These are phyloP conservation scores for Tinamus guttatus DNA, from an alignment of 2,113 vertebrate genomes.

Conservation along the genomic window DNA sequence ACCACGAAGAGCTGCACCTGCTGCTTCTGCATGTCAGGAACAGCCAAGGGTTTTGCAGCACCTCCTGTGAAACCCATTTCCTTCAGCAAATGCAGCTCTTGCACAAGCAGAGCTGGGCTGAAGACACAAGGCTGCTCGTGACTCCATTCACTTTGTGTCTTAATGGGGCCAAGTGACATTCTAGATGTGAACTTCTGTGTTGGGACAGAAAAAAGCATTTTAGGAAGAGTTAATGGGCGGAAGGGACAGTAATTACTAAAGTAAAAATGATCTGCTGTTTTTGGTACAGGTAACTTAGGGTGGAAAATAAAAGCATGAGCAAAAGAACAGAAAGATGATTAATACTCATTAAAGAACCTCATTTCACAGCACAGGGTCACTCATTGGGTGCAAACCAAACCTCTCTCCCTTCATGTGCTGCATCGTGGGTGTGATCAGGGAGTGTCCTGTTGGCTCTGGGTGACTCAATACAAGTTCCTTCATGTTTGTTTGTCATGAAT, in stretches of 20 bases:
- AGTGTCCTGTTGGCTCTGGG: neutral
- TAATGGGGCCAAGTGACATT: neutral
- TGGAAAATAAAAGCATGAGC: neutral
- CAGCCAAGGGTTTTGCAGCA: neutral
- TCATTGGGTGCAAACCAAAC: accelerated
- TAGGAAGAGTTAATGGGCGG: neutral
- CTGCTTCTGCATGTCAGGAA: neutral
- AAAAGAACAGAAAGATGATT: neutral
- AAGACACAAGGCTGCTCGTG: neutral
- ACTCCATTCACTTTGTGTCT: neutral
- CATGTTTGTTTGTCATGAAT: neutral
- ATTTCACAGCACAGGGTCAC: neutral
- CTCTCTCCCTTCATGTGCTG: neutral
- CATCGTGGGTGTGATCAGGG: neutral
- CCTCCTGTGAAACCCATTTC: neutral
- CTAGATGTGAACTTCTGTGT: neutral
- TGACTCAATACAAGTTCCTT: neutral
- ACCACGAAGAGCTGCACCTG: neutral
- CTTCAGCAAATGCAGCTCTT: neutral
- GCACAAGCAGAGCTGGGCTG: neutral
- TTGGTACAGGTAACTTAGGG: neutral
- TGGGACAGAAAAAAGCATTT: neutral
- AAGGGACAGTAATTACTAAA: neutral
- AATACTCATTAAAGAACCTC: neutral
- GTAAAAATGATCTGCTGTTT: neutral